phyloP scores from a whole-genome alignment of 2,888 invertebrate species.

The Tetragonisca angustula region DNA sequence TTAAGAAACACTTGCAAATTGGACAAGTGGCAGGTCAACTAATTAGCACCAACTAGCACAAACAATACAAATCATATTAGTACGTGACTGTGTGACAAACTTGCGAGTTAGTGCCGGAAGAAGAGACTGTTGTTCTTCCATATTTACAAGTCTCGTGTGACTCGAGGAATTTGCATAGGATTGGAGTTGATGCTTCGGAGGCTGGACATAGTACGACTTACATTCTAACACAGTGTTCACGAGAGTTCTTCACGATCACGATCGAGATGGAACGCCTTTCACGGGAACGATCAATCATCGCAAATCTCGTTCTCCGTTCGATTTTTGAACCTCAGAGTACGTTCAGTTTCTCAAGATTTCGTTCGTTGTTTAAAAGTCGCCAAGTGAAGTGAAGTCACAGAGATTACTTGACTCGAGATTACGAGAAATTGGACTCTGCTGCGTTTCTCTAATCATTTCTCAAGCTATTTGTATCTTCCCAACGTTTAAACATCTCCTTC shows the following conservation, averaged over 20 bases:
- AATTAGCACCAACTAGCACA: slow-evolving; percentile 28
- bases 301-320: slow-evolving; percentile 31
- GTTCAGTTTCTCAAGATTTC: neutral
- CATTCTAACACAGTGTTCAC: neutral
- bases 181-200: slow-evolving; percentile 13
- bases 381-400: neutral
- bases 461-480: neutral
- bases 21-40: neutral
- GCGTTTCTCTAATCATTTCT: neutral
- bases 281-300: slow-evolving; percentile 50
- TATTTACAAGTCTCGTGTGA: slow-evolving; percentile 9
- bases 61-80: slow-evolving; percentile 23
- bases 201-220: too few species aligned
- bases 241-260: slow-evolving; percentile 53
- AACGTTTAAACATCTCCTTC: too few species aligned
- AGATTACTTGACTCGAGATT: neutral
- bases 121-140: neutral
- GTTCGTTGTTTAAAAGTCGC: neutral
- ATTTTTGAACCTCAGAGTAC: slow-evolving; percentile 23
- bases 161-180: neutral
- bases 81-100: neutral
- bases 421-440: neutral
- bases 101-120: slow-evolving; percentile 1
- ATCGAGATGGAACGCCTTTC: slow-evolving; percentile 24
- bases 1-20: neutral